These are phyloP conservation scores for Palythoa caribaeorum DNA, from an alignment of 92 coral and sea anemone genomes.

Conservation along the genomic window DNA sequence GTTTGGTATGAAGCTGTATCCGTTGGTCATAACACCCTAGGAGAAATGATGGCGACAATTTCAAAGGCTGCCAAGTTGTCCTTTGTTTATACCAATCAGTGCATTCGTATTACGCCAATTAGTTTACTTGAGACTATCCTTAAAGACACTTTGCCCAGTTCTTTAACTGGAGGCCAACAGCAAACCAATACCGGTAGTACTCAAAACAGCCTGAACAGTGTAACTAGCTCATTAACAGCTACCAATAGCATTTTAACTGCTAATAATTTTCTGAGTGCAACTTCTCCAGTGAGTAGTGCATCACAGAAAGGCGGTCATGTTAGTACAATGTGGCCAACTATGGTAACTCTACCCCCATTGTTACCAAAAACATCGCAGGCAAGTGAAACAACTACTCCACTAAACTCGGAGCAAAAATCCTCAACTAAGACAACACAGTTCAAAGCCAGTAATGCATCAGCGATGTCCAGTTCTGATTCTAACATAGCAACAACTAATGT, in stretches of 20 bases:
- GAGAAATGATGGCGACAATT: slow-evolving; percentile 89
- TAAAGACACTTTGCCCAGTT: slow-evolving; percentile 17
- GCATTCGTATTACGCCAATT: slow-evolving; percentile 80
- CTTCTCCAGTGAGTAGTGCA: slow-evolving; percentile 3
- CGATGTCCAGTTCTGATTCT: not conserved
- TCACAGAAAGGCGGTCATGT: not conserved
- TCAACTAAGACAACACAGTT: not conserved
- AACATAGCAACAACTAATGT: not conserved
- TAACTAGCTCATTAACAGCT: not conserved
- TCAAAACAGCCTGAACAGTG: not conserved
- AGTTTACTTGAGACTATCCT: slow-evolving; percentile 50
- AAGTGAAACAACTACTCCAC: slow-evolving; percentile 2
- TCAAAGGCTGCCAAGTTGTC: slow-evolving; percentile 84
- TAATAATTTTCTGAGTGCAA: slow-evolving; percentile 28
- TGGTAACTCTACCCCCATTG: slow-evolving; percentile 37
- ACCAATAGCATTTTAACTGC: slow-evolving; percentile 4
- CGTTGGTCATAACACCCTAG: slow-evolving; percentile 86
- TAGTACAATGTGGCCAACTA: slow-evolving; percentile 2
- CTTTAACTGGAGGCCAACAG: slow-evolving; percentile 32
- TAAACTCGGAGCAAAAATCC: not conserved
- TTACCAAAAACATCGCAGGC: slow-evolving; percentile 33
- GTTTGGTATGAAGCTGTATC: slow-evolving; percentile 71
- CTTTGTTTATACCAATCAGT: slow-evolving; percentile 82
- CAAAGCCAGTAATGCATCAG: not conserved
- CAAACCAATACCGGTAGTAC: not conserved